phyloP scores from a whole-genome alignment of 2,797 vertebrate genomes.

The Megalops cyprinoides region DNA sequence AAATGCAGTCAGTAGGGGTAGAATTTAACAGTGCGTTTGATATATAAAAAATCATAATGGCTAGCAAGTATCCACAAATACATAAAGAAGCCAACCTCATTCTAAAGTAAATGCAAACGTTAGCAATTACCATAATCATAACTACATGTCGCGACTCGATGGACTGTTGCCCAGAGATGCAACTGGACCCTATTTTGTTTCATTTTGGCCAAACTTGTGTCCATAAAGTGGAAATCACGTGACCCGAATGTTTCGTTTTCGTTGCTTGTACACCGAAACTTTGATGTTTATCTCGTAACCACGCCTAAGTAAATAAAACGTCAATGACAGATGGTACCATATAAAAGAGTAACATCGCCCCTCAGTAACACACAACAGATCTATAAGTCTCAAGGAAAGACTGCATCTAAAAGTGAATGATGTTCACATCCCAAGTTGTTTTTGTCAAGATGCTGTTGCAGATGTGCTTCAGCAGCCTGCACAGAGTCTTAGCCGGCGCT shows the following conservation, averaged over 20 bases:
- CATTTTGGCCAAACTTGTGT: too few relatives aligned
- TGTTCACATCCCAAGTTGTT: slow-evolving; percentile 41
- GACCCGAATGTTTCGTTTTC: slow-evolving; percentile 23
- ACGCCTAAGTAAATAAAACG: neutral
- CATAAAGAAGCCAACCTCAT: too few relatives aligned
- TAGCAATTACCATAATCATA: neutral
- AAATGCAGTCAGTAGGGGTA: too few relatives aligned
- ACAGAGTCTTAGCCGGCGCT: slow-evolving; percentile 26
- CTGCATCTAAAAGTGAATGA: slow-evolving; percentile 24
- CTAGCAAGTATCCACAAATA: neutral
- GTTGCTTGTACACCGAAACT: neutral
- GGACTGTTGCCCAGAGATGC: too few relatives aligned
- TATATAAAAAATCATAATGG: too few relatives aligned
- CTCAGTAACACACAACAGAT: neutral
- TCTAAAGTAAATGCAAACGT: too few relatives aligned
- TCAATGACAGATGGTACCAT: neutral
- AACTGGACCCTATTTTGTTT: too few relatives aligned
- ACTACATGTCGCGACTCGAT: neutral
- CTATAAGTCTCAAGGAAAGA: neutral
- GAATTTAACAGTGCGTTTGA: too few relatives aligned
- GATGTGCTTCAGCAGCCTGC: slow-evolving; percentile 50
- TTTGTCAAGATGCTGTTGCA: slow-evolving; percentile 51
- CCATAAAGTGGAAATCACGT: neutral
- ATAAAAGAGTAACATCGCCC: neutral
- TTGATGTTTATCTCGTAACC: neutral